Base-by-base conservation (phyloP, 1,140 invertebrate genomes). In the Lepidurus arcticus region DNA sequence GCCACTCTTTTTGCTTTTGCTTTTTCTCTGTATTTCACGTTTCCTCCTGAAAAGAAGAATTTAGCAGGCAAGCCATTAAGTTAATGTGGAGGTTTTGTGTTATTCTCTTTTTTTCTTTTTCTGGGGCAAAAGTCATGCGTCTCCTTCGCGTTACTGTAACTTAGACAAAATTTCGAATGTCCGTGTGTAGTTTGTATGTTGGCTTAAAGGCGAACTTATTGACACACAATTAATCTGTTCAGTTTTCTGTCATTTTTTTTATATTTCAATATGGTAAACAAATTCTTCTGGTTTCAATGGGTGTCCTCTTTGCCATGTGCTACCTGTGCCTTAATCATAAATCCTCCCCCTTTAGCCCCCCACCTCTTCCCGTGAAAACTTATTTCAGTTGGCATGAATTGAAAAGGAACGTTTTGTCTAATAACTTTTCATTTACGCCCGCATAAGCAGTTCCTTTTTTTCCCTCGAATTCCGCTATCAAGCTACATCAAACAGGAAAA, bases 311-410 rank as follows among this genome's bases (percentile, higher is more conserved):
- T 21, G 53, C 53, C 53, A 65, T 21, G 53, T 65, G 53, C 53
- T 65, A 65, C 53, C 53, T 65, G 53, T 65, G 53, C 53, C 53
- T 65, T 65, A 65, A 65, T 65, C 53, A 65, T 65, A 65, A 65
- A 65, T 65, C 53, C n/a, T 65, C n/a, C 53, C 53, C 53, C 16
- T n/a, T 65, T 65, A 65, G 53, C 21, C 53, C 53, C 53, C 45
- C 45, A 47, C 45, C 2, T 47, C 53, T 65, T 65, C 53, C 53
- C 21, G 53, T 65, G 53, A 65, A 65, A 65, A 16, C 16, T n/a
- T n/a, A 65, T 16, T n/a, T 7, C 53, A 65, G 53, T 65, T 65
- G 21, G 53, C 53, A 16, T 16, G 53, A 65, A 21, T 65, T 65
- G 45, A 65, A 65, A 13, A n/a, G 16, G 8, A n/a, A n/a, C 13